Percentiles rank a stretch among this genome's conserved stretches.
Evolutionary conservation across 2,888 invertebrate genomes (phyloP).

Genomic region (Taphrorychus bicolor): DNA sequence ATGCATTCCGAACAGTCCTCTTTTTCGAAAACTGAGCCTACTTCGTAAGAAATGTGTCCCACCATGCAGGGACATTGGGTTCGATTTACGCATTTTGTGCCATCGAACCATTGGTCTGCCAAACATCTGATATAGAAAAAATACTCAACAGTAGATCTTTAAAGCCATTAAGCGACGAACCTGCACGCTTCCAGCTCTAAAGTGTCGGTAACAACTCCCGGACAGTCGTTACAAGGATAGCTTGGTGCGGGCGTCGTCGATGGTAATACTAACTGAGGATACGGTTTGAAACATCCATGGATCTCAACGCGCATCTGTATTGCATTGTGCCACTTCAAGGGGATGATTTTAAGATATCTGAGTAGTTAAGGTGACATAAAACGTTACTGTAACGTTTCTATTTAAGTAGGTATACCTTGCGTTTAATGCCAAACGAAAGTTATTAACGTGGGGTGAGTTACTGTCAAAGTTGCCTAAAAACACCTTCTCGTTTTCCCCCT

Average conservation of each 20-base stretch:
- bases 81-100: constrained; percentile 72
- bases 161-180: constrained; percentile 11
- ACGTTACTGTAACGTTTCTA: not conserved
- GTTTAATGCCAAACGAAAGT: constrained; percentile 75
- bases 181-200: constrained; percentile 57
- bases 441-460: constrained; percentile 66
- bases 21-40: constrained; percentile 74
- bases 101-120: constrained; percentile 72
- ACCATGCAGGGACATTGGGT: constrained; percentile 81
- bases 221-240: constrained; percentile 64
- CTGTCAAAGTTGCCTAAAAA: constrained; percentile 79
- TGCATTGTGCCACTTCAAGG: constrained; percentile 74
- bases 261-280: constrained; percentile 54
- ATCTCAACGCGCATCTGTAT: constrained; percentile 80
- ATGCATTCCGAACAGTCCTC: constrained; percentile 80
- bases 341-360: constrained; percentile 72
- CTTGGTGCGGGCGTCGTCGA: constrained; percentile 36
- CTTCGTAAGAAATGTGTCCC: constrained; percentile 72
- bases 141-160: too few relatives aligned
- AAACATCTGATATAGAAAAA: constrained; percentile 59
- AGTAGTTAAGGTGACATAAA: constrained; percentile 9
- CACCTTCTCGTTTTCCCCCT: constrained; percentile 64
- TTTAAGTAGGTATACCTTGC: constrained; percentile 59
- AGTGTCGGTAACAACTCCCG: constrained; percentile 58
- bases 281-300: constrained; percentile 78